Evolutionary conservation across 2,113 vertebrate species (phyloP).

Genomic region (Rhineura floridana): DNA sequence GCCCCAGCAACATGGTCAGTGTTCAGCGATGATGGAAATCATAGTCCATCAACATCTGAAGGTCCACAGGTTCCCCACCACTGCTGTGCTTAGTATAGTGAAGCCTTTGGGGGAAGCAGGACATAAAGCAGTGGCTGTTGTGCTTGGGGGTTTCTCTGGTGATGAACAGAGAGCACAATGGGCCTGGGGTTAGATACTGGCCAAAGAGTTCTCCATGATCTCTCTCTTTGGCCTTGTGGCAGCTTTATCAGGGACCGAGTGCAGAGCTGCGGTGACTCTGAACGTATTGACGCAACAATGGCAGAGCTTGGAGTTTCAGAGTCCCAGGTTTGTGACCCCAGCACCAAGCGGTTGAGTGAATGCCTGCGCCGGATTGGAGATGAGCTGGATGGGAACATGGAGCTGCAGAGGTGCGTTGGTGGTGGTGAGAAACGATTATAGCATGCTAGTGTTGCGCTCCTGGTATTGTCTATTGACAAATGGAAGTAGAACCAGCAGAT

Average conservation of each 20-base stretch:
- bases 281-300: constrained; percentile 39
- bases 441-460: too few relatives aligned
- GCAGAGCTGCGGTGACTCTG: constrained; percentile 52
- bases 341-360: constrained; percentile 80
- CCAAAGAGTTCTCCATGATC: too few relatives aligned
- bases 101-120: not conserved
- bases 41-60: not conserved
- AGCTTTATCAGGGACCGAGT: constrained; percentile 74
- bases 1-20: not conserved
- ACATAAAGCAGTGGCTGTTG: not conserved
- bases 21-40: not conserved
- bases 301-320: constrained; percentile 70
- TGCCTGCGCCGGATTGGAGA: constrained; percentile 91
- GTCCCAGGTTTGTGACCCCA: constrained; percentile 70
- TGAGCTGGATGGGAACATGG: constrained; percentile 84
- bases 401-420: constrained; percentile 81
- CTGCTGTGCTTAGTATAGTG: not conserved
- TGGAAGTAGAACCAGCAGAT: not conserved
- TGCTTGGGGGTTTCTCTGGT: not conserved
- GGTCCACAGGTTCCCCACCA: not conserved
- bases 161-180: not conserved
- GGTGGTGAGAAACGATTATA: too few relatives aligned
- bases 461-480: not conserved
- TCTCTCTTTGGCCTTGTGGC: not conserved
- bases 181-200: not conserved